Evolutionary conservation across 2,797 vertebrate genomes (phyloP), one percentile per base, ranked within the genome.

Genomic region (Sebastes melanostomus): DNA sequence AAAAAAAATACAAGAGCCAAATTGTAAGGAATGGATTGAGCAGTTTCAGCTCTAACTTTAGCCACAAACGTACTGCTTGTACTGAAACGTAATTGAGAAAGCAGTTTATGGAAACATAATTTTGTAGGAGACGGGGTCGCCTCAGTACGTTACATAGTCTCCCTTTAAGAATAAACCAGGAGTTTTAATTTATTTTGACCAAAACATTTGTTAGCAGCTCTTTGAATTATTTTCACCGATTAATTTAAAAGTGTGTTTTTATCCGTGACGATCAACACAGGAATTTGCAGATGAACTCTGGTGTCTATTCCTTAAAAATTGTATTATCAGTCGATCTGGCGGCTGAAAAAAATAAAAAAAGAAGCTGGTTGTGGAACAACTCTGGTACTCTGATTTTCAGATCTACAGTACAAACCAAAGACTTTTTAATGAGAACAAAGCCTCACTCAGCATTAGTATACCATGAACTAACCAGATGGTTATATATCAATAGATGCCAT

Each of bases 331-430:
- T 84, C 66, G 3, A 69, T 77, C 78, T 86, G 77, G 71, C 27
- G 27, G 54, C 76, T 87, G 54, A 46, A 46, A 46, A 42, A 18
- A 80, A 78, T 78, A 63, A 10, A 72, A 59, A 59, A 60, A 54
- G 56, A 87, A 79, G 66, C 54, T 60, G 42, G 72, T 18, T 68
- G 72, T 61, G 72, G 58, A 84, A 78, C 29, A 25, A 29, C 38
- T 42, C 70, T 66, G 61, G 58, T 88, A 29, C 75, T 78, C 52
- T 72, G 78, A 80, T 76, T 69, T 85, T 86, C 73, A 87, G 73
- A 86, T 60, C 61, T 82, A 82, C 76, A 74, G 83, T 84, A 83
- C 76, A 94, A 92, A 92, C 94, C 94, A 95, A 95, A 94, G 91
- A 93, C 78, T 87, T 92, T 92, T 86, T 84, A 75, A 88, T 75